Base-by-base conservation (phyloP, 2,797 vertebrate genomes). In the Sebastes umbrosus region DNA sequence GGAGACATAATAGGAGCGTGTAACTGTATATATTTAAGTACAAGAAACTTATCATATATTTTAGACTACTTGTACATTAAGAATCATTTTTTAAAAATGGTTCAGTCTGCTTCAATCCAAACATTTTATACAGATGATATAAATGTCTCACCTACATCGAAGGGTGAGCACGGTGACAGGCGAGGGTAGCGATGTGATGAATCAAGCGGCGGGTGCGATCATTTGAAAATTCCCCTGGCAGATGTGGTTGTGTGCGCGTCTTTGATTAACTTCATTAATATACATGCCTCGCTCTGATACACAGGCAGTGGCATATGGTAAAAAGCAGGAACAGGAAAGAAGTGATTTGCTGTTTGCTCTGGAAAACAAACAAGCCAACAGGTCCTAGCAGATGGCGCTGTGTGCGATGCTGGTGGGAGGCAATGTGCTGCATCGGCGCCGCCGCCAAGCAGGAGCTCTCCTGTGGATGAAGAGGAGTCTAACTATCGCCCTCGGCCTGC, bases 291-390 rank as follows among this genome's bases (percentile, higher is more conserved):
- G 96, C 96, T 98, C 96, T 97, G 96, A 97, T 94, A 94, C 96
- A 95, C 96, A 96, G 95, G 96, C 96, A 94, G 96, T 94, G 96
- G 97, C 98, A 99, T 99, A 99, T 99, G 98, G 97, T 96, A 96
- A 96, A 97, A 98, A 97, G 96, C 93, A 93, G 96, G 96, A 97
- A 97, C 96, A 97, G 97, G 97, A 98, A 96, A 98, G 96, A 95
- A 97, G 96, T 97, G 96, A 97, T 99, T 98, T 98, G 97, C 97
- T 98, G 98, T 98, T 99, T 97, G 97, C 96, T 97, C 96, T 96
- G 95, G 96, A 98, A 99, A 99, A 98, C 97, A 99, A 99, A 99
- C 97, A 98, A 96, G 97, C 96, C 97, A 98, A 98, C 97, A 98
- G 97, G 98, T 98, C 97, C 95, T 96, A 96, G 96, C 98, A 99